These are phyloP conservation scores for Lacanobia wlatinum DNA, from an alignment of 2,888 invertebrate species.

Conservation along the genomic window DNA sequence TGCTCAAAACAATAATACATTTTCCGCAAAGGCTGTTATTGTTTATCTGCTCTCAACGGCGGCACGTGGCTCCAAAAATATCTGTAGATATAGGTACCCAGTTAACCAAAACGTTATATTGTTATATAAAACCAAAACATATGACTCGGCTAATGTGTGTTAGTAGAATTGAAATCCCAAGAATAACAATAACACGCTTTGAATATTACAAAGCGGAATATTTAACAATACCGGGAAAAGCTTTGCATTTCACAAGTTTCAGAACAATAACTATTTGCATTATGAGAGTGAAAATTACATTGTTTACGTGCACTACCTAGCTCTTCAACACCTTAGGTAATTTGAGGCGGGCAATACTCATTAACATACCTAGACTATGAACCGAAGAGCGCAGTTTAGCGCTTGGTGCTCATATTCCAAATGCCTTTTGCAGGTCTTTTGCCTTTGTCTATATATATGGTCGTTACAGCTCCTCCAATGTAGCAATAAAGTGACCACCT, in stretches of 20 bases:
- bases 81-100: slow-evolving; percentile 13
- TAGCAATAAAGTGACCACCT: no score
- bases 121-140: slow-evolving; percentile 36
- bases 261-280: slow-evolving; percentile 47
- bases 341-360: slow-evolving; percentile 11
- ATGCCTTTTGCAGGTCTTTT: not conserved
- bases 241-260: slow-evolving; percentile 31
- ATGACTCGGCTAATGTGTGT: slow-evolving; percentile 38
- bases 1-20: slow-evolving; percentile 29
- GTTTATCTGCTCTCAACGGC: slow-evolving; percentile 27
- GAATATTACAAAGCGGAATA: slow-evolving; percentile 27
- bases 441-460: not conserved
- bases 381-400: slow-evolving; percentile 8
- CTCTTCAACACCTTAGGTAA: slow-evolving; percentile 4
- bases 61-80: slow-evolving; percentile 58
- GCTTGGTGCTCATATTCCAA: slow-evolving; percentile 19
- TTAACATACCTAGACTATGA: slow-evolving; percentile 20
- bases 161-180: slow-evolving; percentile 45
- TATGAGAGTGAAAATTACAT: slow-evolving; percentile 34
- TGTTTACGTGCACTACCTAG: slow-evolving; percentile 14
- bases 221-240: slow-evolving; percentile 58
- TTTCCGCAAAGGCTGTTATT: slow-evolving; percentile 15
- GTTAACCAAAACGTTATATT: slow-evolving; percentile 42
- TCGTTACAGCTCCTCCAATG: not conserved
- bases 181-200: slow-evolving; percentile 44